These are phyloP conservation scores for Amblyornis subalaris DNA, from an alignment of 2,113 vertebrate genomes.

Conservation along the genomic window DNA sequence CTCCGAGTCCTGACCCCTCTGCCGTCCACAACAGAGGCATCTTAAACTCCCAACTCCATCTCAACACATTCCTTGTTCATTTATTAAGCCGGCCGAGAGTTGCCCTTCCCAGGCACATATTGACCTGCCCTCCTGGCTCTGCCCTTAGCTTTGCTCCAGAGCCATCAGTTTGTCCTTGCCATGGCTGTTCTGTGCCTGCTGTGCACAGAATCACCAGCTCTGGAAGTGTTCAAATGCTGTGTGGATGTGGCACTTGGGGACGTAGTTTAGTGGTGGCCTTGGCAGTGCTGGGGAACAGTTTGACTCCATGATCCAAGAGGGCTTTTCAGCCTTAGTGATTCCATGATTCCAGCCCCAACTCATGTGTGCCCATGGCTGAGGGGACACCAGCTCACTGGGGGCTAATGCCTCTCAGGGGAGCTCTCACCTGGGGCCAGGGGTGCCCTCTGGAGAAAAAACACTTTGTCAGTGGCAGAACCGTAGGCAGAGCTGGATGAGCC, in stretches of 20 bases:
- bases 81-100: fast-evolving
- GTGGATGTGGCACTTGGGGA: background rate
- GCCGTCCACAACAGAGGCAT: fast-evolving
- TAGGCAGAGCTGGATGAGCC: background rate
- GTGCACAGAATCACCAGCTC: background rate
- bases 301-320: background rate
- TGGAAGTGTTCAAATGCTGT: background rate
- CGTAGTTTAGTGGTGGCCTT: background rate
- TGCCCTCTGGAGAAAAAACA: background rate
- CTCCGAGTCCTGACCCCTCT: background rate
- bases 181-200: background rate
- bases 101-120: background rate
- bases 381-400: background rate
- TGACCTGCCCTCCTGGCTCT: background rate
- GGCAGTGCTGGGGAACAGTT: background rate
- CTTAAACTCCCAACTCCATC: background rate
- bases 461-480: background rate
- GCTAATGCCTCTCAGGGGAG: background rate
- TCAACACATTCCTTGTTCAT: background rate
- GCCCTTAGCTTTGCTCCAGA: background rate
- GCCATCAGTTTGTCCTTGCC: fast-evolving
- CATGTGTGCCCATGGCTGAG: fast-evolving
- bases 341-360: background rate
- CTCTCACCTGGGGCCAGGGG: background rate
- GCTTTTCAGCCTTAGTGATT: background rate